Evolutionary conservation across 2,113 vertebrate species (phyloP).

Genomic region (Eurypyga helias): DNA sequence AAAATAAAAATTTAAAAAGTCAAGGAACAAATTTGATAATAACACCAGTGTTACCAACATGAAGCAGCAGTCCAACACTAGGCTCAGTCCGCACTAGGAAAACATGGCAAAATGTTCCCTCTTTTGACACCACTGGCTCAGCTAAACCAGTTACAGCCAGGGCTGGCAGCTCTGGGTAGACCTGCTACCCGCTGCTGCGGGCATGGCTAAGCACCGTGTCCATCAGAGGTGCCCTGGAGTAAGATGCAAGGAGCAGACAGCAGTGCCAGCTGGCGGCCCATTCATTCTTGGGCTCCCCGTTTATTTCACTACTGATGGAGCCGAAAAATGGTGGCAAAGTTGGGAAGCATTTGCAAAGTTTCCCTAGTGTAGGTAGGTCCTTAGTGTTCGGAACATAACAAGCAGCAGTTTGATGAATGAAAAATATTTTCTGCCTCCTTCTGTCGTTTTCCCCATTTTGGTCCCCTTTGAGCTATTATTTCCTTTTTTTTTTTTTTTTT

Average conservation of each 20-base stretch:
- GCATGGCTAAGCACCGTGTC: not conserved
- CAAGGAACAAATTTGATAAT: slow-evolving; percentile 76
- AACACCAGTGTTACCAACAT: slow-evolving; percentile 75
- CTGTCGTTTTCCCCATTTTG: not conserved
- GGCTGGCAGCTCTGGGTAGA: not conserved
- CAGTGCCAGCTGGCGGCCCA: not conserved
- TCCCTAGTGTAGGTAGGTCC: not conserved
- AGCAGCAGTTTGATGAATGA: slow-evolving; percentile 55
- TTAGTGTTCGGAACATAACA: slow-evolving; percentile 32
- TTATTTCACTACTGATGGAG: not conserved
- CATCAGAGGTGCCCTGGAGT: not conserved
- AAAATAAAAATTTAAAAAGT: slow-evolving; percentile 50
- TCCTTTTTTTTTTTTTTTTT: not conserved
- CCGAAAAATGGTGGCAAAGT: slow-evolving; percentile 29
- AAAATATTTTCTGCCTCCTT: slow-evolving; percentile 35
- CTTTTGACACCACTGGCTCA: slow-evolving; percentile 32
- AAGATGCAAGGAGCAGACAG: not conserved
- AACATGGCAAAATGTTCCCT: slow-evolving; percentile 15
- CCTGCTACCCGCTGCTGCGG: not conserved
- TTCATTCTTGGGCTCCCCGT: not conserved
- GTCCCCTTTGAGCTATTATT: not conserved
- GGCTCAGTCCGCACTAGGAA: not conserved
- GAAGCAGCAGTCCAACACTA: slow-evolving; percentile 62
- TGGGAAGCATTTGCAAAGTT: slow-evolving; percentile 14
- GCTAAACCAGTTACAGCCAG: slow-evolving; percentile 30